A percentile compares a stretch with the other conserved stretches of the same genome.
Conservation (phyloP, 2,888 invertebrate genomes). For the Atethmia centrago region DNA sequence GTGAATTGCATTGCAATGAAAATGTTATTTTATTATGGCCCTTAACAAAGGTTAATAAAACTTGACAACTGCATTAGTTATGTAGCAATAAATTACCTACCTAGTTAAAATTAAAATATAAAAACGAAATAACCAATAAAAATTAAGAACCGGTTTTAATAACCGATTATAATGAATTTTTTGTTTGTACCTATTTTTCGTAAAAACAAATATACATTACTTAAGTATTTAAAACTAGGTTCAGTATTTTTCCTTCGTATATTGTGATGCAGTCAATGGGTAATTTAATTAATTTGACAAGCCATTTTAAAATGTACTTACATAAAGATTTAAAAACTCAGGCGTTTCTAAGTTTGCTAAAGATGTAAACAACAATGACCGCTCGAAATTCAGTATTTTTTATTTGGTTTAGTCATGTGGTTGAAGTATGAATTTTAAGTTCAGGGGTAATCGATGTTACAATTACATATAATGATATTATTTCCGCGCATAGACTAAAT, state of each 20-base stretch:
- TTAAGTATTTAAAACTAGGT: too few relatives aligned
- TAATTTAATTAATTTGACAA: slow-evolving; percentile 1
- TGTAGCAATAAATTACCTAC: background rate
- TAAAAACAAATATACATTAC: background rate
- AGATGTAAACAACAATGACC: too few relatives aligned
- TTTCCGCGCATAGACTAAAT: too few relatives aligned
- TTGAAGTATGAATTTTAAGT: too few relatives aligned
- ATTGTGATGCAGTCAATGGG: background rate
- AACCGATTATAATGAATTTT: background rate
- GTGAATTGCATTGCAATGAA: slow-evolving; percentile 15
- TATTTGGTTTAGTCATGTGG: too few relatives aligned
- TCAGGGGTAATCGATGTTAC: too few relatives aligned
- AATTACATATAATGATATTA: too few relatives aligned
- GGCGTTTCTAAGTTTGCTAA: too few relatives aligned
- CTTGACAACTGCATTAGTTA: slow-evolving; percentile 14
- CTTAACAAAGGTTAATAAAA: slow-evolving; percentile 15
- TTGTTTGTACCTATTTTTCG: background rate
- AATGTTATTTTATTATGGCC: background rate
- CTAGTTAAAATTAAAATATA: background rate
- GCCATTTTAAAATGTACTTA: background rate
- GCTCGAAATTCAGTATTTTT: too few relatives aligned
- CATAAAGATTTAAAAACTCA: too few relatives aligned
- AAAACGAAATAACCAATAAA: background rate
- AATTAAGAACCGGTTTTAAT: background rate
- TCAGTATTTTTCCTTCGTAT: background rate